Evolutionary conservation across 1,140 invertebrate species (phyloP).

Genomic region (Pectinophora gossypiella): DNA sequence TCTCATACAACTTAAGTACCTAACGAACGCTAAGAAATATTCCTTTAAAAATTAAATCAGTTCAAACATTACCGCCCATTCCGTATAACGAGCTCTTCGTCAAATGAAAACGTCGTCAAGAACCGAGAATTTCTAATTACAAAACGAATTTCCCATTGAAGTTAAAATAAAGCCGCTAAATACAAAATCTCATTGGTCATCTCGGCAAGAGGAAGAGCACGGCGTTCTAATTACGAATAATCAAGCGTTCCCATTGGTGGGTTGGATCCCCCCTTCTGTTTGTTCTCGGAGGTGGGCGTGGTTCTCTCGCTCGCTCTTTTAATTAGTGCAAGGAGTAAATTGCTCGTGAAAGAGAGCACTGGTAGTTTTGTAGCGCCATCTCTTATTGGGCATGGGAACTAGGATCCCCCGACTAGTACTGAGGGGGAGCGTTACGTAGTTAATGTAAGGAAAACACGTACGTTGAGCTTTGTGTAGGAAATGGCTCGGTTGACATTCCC

Average conservation of each 20-base stretch:
- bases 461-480: conserved; percentile 59
- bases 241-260: conserved; percentile 63
- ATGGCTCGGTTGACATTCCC: conserved; percentile 61
- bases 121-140: conserved; percentile 37
- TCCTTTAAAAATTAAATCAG: neutral
- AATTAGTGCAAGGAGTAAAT: conserved; percentile 75
- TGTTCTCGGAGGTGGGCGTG: conserved; percentile 68
- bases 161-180: conserved; percentile 43
- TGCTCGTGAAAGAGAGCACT: conserved; percentile 65
- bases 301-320: conserved; percentile 68
- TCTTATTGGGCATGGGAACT: conserved; percentile 68
- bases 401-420: conserved; percentile 31
- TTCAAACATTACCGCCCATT: conserved; percentile 16
- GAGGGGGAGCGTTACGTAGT: conserved; percentile 57
- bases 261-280: conserved; percentile 59
- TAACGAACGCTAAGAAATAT: neutral
- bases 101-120: conserved; percentile 26
- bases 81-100: conserved; percentile 22
- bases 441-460: conserved; percentile 72
- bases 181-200: conserved; percentile 70
- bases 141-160: conserved; percentile 26
- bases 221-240: conserved; percentile 73
- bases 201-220: conserved; percentile 53
- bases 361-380: conserved; percentile 66
- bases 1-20: neutral